These are phyloP conservation scores for Amblyjoppa proteus DNA, from an alignment of 2,888 invertebrate genomes.

Conservation along the genomic window DNA sequence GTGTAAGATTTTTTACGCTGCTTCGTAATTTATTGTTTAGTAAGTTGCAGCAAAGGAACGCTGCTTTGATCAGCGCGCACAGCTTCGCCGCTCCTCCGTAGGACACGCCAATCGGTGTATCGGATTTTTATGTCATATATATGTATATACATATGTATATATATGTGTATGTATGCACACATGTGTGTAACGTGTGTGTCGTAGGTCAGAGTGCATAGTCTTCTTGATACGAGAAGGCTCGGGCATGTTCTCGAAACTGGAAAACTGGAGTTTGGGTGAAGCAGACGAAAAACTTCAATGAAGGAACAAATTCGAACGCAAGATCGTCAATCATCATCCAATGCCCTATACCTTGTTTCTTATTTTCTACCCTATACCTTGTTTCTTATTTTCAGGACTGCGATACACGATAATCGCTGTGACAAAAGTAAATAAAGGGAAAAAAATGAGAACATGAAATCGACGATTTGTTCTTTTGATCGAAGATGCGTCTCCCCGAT, in stretches of 20 bases:
- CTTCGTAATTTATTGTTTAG: neutral
- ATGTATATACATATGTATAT: neutral
- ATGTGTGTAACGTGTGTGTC: neutral
- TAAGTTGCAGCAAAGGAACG: constrained; percentile 5
- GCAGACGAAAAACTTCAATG: neutral
- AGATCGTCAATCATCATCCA: neutral
- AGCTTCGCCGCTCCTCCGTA: neutral
- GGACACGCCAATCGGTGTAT: constrained; percentile 17
- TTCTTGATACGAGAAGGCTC: neutral
- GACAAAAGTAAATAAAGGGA: too few species aligned
- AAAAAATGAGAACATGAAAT: too few species aligned
- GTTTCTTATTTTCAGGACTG: neutral
- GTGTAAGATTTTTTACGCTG: neutral
- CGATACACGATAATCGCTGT: too few species aligned
- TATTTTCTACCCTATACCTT: neutral
- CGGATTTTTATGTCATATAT: neutral
- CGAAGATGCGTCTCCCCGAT: too few species aligned
- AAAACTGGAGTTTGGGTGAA: neutral
- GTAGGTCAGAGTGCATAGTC: neutral
- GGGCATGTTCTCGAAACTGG: neutral
- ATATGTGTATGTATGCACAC: neutral
- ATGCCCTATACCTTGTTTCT: neutral
- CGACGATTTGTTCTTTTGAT: too few species aligned
- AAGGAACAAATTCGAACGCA: neutral
- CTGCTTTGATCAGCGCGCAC: constrained; percentile 4